A percentile compares a stretch with the other conserved stretches of the same genome.
These are phyloP conservation scores for Gisinianus flammeolus DNA, from an alignment of 2,888 invertebrate genomes.

Conservation along the genomic window DNA sequence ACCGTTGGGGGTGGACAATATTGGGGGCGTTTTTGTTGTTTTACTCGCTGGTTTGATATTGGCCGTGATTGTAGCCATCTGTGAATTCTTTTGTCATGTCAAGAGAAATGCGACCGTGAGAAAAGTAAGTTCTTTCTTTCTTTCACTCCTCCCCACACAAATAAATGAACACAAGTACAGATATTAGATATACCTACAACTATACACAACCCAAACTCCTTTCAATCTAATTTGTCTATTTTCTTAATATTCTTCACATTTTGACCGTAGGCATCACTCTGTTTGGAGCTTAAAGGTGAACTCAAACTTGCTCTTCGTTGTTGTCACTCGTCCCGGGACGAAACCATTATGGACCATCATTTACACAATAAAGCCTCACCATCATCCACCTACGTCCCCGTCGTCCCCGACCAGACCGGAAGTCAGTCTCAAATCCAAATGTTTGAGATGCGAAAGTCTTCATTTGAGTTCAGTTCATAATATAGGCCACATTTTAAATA, in stretches of 20 bases:
- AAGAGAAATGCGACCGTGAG: constrained; percentile 85
- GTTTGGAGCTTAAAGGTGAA: constrained; percentile 94
- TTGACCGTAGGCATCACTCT: constrained; percentile 75
- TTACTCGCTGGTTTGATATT: constrained; percentile 88
- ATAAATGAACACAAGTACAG: background rate
- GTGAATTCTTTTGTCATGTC: constrained; percentile 95
- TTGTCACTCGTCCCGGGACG: constrained; percentile 58
- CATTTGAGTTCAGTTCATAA: constrained; percentile 57
- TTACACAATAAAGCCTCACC: constrained; percentile 75
- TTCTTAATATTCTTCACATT: background rate
- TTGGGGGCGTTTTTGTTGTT: constrained; percentile 95
- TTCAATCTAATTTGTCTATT: background rate
- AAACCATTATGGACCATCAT: constrained; percentile 53
- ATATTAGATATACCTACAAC: no score
- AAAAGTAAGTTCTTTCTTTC: constrained; percentile 63
- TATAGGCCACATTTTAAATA: background rate
- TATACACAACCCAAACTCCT: background rate
- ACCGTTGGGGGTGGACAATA: constrained; percentile 87
- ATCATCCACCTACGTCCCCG: constrained; percentile 76
- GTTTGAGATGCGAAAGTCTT: constrained; percentile 71
- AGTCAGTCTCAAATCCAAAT: constrained; percentile 64
- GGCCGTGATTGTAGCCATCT: constrained; percentile 88
- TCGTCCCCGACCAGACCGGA: constrained; percentile 62
- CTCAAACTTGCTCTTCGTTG: constrained; percentile 88
- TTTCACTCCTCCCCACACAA: no score